Evolutionary conservation across 2,797 vertebrate species (phyloP).

Genomic region (Sebastes cheni): DNA sequence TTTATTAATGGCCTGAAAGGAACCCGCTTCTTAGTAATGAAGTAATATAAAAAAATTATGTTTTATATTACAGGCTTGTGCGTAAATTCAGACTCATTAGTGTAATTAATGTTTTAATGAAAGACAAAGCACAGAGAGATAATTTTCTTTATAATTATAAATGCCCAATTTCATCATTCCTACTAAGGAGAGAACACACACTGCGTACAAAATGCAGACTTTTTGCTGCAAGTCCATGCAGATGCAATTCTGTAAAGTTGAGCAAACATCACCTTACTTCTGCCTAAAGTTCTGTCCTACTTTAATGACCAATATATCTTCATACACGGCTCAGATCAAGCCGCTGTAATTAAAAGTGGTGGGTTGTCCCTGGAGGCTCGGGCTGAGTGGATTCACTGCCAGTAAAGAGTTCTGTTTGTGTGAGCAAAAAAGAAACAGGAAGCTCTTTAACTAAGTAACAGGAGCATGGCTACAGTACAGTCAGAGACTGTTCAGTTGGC

Average conservation of each 20-base stretch:
- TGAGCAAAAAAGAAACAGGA: conserved; percentile 30
- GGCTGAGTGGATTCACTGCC: conserved; percentile 42
- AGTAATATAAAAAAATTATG: conserved; percentile 31
- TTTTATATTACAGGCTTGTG: conserved; percentile 30
- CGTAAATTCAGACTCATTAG: conserved; percentile 25
- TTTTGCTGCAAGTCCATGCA: background rate
- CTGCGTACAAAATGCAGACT: background rate
- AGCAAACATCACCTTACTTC: conserved; percentile 23
- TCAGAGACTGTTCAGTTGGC: conserved; percentile 36
- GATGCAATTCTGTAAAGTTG: conserved; percentile 27
- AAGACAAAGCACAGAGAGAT: conserved; percentile 33
- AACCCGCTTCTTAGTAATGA: conserved; percentile 28
- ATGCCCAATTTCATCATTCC: conserved; percentile 5
- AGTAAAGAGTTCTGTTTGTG: conserved; percentile 45
- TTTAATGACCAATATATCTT: conserved; percentile 48
- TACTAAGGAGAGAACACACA: background rate
- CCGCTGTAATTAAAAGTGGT: conserved; percentile 57
- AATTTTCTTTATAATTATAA: conserved; percentile 27
- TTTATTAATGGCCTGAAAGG: conserved; percentile 59
- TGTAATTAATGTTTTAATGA: conserved; percentile 57
- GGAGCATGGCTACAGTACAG: conserved; percentile 30
- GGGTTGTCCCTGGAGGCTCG: conserved; percentile 18
- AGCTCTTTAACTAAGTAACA: conserved; percentile 41
- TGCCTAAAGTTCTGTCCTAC: conserved; percentile 42
- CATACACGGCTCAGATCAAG: conserved; percentile 40